Conservation (phyloP, 1,140 invertebrate species). For the Melanaphis sacchari region DNA sequence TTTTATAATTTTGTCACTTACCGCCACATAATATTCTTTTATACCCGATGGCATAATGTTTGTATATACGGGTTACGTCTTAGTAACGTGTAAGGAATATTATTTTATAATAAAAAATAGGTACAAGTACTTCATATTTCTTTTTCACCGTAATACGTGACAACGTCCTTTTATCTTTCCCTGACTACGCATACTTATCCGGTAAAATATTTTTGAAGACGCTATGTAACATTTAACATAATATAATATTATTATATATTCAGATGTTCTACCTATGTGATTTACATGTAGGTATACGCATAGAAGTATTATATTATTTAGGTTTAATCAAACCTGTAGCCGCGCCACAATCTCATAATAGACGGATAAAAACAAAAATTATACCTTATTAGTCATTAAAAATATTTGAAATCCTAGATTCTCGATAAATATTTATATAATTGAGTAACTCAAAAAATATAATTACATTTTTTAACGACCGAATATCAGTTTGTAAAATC, state of each 20-base stretch:
- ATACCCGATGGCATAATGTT: not conserved
- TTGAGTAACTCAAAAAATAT: not conserved
- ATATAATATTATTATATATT: not conserved
- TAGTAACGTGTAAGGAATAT: not conserved
- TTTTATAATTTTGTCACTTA: slow-evolving; percentile 3
- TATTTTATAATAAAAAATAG: not conserved
- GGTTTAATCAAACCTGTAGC: not conserved
- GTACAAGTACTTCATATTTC: not conserved
- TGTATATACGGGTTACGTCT: not conserved
- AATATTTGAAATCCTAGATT: not conserved
- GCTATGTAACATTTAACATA: not conserved
- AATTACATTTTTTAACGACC: not conserved
- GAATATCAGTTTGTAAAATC: not conserved
- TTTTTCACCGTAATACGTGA: not conserved
- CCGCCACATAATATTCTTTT: not conserved
- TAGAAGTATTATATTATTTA: not conserved
- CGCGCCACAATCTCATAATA: not conserved
- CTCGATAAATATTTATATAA: not conserved
- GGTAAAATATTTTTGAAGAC: not conserved
- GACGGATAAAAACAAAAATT: not conserved
- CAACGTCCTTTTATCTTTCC: not conserved
- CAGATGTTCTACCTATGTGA: not conserved
- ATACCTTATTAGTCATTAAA: not conserved
- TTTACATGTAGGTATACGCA: not conserved
- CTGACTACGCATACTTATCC: not conserved